A percentile compares a stretch with the other conserved stretches of the same genome.
Conservation (phyloP, 2,888 invertebrate species). For the Brenthis hecate region DNA sequence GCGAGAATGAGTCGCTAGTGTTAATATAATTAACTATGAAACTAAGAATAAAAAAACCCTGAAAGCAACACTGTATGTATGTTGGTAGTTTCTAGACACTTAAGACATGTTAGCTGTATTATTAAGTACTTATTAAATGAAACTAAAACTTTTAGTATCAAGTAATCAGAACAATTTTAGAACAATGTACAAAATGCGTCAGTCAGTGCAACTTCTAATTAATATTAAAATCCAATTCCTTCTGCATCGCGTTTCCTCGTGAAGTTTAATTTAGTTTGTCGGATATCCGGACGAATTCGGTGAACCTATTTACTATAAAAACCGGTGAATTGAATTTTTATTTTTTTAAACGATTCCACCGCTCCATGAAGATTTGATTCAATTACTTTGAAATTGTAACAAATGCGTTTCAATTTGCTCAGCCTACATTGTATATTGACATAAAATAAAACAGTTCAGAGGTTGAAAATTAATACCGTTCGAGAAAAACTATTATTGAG, state of each 20-base stretch:
- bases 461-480: too few relatives aligned
- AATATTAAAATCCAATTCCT: constrained; percentile 60
- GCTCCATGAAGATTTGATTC: constrained; percentile 5
- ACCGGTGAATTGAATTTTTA: constrained; percentile 12
- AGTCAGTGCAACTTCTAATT: constrained; percentile 51
- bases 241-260: constrained; percentile 38
- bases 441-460: too few relatives aligned
- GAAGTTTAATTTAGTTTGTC: constrained; percentile 48
- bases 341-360: constrained; percentile 11
- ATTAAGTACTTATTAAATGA: too few relatives aligned
- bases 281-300: constrained; percentile 26
- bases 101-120: too few relatives aligned
- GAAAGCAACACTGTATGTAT: too few relatives aligned
- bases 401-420: constrained; percentile 14
- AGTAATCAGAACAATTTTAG: constrained; percentile 15
- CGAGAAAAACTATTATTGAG: too few relatives aligned
- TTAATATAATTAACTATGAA: too few relatives aligned
- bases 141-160: not conserved
- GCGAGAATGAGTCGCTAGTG: too few relatives aligned
- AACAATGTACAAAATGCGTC: constrained; percentile 39
- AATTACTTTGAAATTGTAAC: constrained; percentile 13
- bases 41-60: too few relatives aligned
- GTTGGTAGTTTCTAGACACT: too few relatives aligned
- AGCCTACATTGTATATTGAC: not conserved
- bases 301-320: constrained; percentile 24